These are phyloP conservation scores for Ailuropoda melanoleuca DNA, from an alignment of 2,113 vertebrate species.

Conservation along the genomic window DNA sequence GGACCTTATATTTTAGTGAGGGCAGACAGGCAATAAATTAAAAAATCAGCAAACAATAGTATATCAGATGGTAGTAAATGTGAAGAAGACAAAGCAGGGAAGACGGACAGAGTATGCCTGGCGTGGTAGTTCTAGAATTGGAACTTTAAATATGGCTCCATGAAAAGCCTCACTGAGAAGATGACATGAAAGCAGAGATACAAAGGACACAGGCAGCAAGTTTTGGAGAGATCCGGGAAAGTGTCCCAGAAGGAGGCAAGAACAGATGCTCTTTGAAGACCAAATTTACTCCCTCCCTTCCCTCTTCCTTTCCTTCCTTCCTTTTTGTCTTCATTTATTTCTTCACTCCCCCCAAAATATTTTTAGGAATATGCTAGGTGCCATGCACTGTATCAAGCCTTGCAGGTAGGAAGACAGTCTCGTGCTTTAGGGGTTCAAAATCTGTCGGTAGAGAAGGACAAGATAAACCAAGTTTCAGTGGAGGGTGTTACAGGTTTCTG, in stretches of 20 bases:
- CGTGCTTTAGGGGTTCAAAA: background rate
- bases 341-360: background rate
- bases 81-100: background rate
- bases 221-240: no score
- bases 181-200: background rate
- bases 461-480: background rate
- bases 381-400: background rate
- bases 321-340: background rate
- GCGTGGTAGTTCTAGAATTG: background rate
- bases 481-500: background rate
- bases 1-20: background rate
- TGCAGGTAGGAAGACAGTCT: background rate
- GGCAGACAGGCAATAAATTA: background rate
- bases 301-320: background rate
- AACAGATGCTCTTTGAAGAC: background rate
- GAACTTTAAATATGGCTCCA: background rate
- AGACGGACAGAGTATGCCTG: background rate
- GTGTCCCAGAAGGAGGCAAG: background rate
- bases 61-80: background rate
- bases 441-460: background rate
- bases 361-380: background rate
- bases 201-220: background rate
- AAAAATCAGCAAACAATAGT: background rate
- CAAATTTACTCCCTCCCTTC: background rate
- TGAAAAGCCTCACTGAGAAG: background rate